A percentile compares a stretch with the other conserved stretches of the same genome.
phyloP scores from a whole-genome alignment of 1,140 invertebrate genomes.

The Leptonema lineaticorne region DNA sequence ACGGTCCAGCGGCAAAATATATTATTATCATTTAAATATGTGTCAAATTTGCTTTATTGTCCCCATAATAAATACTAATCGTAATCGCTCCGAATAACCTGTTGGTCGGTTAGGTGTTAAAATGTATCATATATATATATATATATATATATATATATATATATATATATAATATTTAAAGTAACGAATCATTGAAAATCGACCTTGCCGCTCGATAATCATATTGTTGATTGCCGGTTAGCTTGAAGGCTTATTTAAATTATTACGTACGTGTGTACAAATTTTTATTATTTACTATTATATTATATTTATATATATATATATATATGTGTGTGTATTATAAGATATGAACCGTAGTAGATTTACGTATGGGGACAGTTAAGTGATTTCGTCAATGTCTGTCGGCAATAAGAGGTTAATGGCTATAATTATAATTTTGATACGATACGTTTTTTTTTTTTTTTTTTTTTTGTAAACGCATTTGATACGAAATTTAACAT shows the following conservation, averaged over 20 bases:
- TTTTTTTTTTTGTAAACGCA: no score
- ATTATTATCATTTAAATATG: slow-evolving; percentile 18
- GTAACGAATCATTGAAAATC: background rate
- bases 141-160: background rate
- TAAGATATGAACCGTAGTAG: no score
- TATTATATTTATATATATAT: no score
- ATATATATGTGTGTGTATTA: no score
- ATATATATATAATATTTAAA: background rate
- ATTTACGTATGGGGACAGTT: no score
- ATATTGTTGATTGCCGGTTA: background rate
- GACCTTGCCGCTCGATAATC: slow-evolving; percentile 12
- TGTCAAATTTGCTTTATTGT: slow-evolving; percentile 30
- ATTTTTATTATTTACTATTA: no score
- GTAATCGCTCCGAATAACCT: slow-evolving; percentile 6
- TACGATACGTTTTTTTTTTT: no score
- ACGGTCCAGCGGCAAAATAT: background rate
- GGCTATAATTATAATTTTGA: no score
- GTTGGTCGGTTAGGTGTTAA: slow-evolving; percentile 8
- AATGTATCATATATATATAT: background rate
- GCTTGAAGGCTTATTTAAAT: background rate
- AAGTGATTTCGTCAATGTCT: no score
- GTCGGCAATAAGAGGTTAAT: no score
- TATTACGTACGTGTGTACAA: no score
- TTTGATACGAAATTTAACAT: no score
- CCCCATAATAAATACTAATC: background rate